Conservation (phyloP, 2,797 vertebrate species). For the Rhinophrynus dorsalis region DNA sequence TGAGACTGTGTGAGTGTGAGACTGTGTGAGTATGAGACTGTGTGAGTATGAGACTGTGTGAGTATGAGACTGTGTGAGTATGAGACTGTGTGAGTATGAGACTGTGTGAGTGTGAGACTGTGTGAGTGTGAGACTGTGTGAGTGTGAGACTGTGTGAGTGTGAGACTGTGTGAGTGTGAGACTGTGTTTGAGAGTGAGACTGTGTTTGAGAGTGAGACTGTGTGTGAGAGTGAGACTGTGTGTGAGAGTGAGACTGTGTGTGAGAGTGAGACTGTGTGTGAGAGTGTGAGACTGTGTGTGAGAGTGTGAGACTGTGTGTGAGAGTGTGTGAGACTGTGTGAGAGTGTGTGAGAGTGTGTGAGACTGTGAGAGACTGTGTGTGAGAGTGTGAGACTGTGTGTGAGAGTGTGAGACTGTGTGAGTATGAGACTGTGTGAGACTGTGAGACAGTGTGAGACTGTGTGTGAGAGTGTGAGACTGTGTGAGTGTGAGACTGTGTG, state of each 20-base stretch:
- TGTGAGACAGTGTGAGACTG: too few relatives aligned
- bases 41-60: too few relatives aligned
- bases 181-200: too few relatives aligned
- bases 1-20: background rate
- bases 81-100: too few relatives aligned
- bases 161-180: background rate
- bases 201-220: too few relatives aligned
- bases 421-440: too few relatives aligned
- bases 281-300: background rate
- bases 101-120: background rate
- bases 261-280: background rate
- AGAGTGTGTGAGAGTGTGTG: background rate
- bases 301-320: background rate
- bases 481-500: too few relatives aligned
- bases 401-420: too few relatives aligned
- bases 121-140: background rate
- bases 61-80: too few relatives aligned
- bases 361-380: background rate
- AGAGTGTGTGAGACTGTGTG: background rate
- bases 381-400: too few relatives aligned
- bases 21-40: too few relatives aligned
- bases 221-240: background rate
- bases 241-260: background rate
- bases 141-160: background rate
- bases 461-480: too few relatives aligned